Evolutionary conservation across 2,888 invertebrate species (phyloP), one percentile per base, ranked within the genome.

Genomic region (Vandiemenella viatica): DNA sequence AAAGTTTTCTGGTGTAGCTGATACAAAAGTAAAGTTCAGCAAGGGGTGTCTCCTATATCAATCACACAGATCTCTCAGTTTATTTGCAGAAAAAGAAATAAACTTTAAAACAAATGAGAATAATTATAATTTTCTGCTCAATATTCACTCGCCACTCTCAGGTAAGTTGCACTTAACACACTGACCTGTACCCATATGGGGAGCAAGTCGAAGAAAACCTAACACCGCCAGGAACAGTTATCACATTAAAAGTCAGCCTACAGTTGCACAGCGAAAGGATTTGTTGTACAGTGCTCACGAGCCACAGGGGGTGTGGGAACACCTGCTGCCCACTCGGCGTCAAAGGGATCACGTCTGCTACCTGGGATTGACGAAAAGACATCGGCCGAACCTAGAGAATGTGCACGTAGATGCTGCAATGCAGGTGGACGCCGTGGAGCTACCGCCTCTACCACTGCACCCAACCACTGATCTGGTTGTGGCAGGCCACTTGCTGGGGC

Each of bases 241-340:
- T 13, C n/a, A 32, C 10, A 32, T 32, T 32, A 13, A 10, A 13
- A 32, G 32, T n/a, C 32, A 32, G 3, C 13, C 32, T 32, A 32
- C 10, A 32, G 32, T 32, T 32, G 32, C n/a, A 32, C n/a, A 10
- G 32, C 32, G 32, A 32, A 32, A 32, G 32, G 32, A 32, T 32
- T 32, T n/a, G 32, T 32, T 10, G 13, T 32, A 4, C n/a, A 13
- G n/a, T 32, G 32, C 5, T 32, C 13, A n/a, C n/a, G n/a, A n/a
- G n/a, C n/a, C n/a, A n/a, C n/a, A n/a, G n/a, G n/a, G 10, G 32
- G 55, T 5, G 78, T 72, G 1, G 77, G 74, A 43, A 76, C 69
- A n/a, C n/a, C n/a, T 49, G 78, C 77, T 1, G 81, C 87, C 86
- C 87, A 88, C 58, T 86, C 86, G 13, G 86, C 85, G 62, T 88